Evolutionary conservation across 2,797 vertebrate species (phyloP).

Genomic region (Hypotaenidia philippensis): DNA sequence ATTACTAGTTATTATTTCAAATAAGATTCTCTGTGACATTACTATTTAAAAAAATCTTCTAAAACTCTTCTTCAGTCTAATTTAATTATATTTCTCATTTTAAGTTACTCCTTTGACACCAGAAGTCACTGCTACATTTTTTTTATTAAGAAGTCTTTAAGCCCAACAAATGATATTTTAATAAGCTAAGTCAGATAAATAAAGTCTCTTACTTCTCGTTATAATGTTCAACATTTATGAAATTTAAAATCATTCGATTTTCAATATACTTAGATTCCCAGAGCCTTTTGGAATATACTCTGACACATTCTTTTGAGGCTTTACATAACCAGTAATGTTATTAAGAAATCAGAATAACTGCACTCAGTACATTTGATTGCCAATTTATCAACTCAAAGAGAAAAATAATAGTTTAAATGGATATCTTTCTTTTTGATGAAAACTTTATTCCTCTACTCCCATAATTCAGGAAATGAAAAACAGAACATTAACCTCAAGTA

Average conservation of each 20-base stretch:
- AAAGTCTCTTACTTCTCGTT: not conserved
- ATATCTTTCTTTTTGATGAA: not conserved
- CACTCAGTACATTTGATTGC: not conserved
- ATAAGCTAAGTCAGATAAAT: not conserved
- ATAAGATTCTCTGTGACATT: not conserved
- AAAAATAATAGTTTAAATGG: not conserved
- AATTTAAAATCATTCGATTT: slow-evolving; percentile 6
- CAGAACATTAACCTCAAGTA: not conserved
- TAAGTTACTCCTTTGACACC: not conserved
- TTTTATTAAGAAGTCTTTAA: not conserved
- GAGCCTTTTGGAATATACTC: not conserved
- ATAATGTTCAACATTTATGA: not conserved
- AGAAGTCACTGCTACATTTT: not conserved
- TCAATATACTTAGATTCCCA: not conserved
- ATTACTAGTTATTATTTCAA: not conserved
- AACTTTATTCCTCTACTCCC: not conserved
- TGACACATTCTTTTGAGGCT: not conserved
- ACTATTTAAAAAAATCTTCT: not conserved
- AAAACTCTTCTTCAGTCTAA: not conserved
- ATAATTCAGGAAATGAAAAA: not conserved
- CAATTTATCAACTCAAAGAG: not conserved
- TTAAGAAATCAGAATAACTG: slow-evolving; percentile 8
- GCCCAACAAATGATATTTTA: not conserved
- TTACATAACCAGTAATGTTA: not conserved
- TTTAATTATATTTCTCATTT: slow-evolving; percentile 5